Conservation (phyloP, 1,140 invertebrate species). For the Zaprionus lachaisei region DNA sequence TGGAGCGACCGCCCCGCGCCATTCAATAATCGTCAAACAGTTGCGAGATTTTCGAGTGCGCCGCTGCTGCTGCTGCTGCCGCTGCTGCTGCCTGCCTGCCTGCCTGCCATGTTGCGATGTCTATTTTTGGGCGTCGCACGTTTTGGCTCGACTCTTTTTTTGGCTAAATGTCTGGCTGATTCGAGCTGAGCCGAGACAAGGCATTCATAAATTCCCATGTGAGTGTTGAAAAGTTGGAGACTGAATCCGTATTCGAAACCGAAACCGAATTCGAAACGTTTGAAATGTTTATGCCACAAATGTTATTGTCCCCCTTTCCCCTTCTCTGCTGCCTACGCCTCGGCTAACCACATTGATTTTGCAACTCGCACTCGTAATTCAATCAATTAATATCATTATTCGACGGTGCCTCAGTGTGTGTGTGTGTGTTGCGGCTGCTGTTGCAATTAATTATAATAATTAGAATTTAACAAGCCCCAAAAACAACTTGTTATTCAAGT, state of each 20-base stretch:
- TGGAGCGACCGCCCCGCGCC: slow-evolving; percentile 11
- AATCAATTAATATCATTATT: slow-evolving; percentile 81
- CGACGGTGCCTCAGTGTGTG: slow-evolving; percentile 30
- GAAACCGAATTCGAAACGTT: slow-evolving; percentile 42
- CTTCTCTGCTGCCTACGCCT: slow-evolving; percentile 8
- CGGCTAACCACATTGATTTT: slow-evolving; percentile 55
- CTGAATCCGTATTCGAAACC: background rate
- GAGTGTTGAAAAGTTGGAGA: slow-evolving; percentile 71
- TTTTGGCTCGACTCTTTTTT: slow-evolving; percentile 72
- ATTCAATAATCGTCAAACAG: slow-evolving; percentile 75
- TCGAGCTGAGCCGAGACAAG: slow-evolving; percentile 27
- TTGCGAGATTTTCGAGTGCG: slow-evolving; percentile 55
- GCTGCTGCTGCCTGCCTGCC: too few relatives aligned
- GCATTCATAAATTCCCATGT: slow-evolving; percentile 79
- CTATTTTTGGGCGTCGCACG: slow-evolving; percentile 80
- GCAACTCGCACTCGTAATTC: slow-evolving; percentile 71
- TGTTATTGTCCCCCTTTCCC: slow-evolving; percentile 35
- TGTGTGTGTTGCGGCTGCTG: slow-evolving; percentile 41
- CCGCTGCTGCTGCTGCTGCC: background rate
- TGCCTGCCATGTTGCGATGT: slow-evolving; percentile 65
- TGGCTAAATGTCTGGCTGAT: slow-evolving; percentile 64
- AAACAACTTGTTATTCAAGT: slow-evolving; percentile 41
- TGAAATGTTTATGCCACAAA: slow-evolving; percentile 55
- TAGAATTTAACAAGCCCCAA: slow-evolving; percentile 73
- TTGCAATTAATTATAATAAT: slow-evolving; percentile 81